A percentile compares a stretch with the other conserved stretches of the same genome.
phyloP scores from a whole-genome alignment of 2,888 invertebrate species.

The Reticulitermes lucifugus region DNA sequence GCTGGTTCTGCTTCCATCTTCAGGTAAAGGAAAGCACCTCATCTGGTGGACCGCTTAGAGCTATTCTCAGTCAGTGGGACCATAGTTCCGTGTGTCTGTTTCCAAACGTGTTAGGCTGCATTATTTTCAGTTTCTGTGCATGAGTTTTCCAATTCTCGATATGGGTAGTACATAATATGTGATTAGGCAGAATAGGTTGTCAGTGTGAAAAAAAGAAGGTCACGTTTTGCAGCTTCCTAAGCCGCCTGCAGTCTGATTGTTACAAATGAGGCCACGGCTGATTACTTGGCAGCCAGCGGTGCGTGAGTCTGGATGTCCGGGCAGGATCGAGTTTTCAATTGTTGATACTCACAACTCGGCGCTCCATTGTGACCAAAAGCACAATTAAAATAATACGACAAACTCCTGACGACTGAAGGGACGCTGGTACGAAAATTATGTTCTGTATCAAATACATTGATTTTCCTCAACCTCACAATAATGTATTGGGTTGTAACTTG shows the following conservation, averaged over 20 bases:
- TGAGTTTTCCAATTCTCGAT: neutral
- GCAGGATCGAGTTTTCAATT: constrained; percentile 29
- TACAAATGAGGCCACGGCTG: constrained; percentile 17
- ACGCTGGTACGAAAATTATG: neutral
- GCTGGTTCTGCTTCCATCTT: no score
- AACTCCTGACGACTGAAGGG: constrained; percentile 15
- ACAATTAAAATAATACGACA: constrained; percentile 39
- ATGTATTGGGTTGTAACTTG: neutral
- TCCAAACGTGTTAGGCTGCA: no score
- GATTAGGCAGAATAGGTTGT: neutral
- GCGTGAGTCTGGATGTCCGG: constrained; percentile 35
- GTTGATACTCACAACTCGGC: neutral
- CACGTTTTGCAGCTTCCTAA: constrained; percentile 8
- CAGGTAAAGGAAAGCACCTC: no score
- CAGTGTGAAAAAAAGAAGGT: neutral
- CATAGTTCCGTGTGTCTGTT: no score
- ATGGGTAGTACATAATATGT: neutral
- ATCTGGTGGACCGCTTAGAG: no score
- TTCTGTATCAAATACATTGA: neutral
- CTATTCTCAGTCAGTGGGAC: no score
- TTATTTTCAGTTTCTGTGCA: no score
- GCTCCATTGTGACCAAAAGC: constrained; percentile 30
- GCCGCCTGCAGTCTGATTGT: constrained; percentile 40
- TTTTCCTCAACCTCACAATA: neutral
- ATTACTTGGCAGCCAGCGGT: constrained; percentile 39